Base-by-base conservation (phyloP, 2,888 invertebrate species). In the Ariolimax columbianus region DNA sequence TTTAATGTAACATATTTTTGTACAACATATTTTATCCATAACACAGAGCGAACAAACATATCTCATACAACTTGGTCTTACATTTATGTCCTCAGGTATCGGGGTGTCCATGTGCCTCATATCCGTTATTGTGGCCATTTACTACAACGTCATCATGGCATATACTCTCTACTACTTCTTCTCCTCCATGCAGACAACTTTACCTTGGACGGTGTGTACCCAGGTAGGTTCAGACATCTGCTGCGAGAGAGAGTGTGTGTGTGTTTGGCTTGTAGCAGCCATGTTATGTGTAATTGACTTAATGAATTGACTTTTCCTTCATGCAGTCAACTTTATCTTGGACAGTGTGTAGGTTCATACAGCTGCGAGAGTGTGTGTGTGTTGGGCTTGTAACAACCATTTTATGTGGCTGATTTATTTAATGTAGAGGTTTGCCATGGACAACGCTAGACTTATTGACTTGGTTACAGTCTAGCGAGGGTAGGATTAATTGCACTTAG, bases 131-230 rank as follows among this genome's bases (percentile, higher is more conserved):
- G 98, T 98, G 85, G 97, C 97, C 3, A 95, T 98, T 82, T 98
- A 98, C 95, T 98, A 98, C 95, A 98, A 98, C 93, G 98, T 98
- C 90, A 98, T 98, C 94, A 98, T 98, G 93, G 98, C 98, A 79
- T 98, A 98, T 98, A 98, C 98, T 92, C 97, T 98, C 95, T 98
- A 96, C 94, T 98, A 98, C 93, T 96, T 98, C 89, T 97, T 98
- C 94, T 97, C 97, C 91, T 98, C 98, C 92, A 97, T 98, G 95
- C 96, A 96, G 97, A 95, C 95, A 87, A 96, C 96, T 36, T 95
- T 98, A 77, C 97, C 98, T 4, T 98, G 98, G 97, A 96, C 97
- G 0, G 95, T 95, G 47, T 98, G 98, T 94, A 97, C 97, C 0
- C 97, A 88, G 40, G 92, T 91, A 88, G 51, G 85, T 85, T 1